phyloP scores from a whole-genome alignment of 2,888 invertebrate genomes.

The Drosophila stalkeri region DNA sequence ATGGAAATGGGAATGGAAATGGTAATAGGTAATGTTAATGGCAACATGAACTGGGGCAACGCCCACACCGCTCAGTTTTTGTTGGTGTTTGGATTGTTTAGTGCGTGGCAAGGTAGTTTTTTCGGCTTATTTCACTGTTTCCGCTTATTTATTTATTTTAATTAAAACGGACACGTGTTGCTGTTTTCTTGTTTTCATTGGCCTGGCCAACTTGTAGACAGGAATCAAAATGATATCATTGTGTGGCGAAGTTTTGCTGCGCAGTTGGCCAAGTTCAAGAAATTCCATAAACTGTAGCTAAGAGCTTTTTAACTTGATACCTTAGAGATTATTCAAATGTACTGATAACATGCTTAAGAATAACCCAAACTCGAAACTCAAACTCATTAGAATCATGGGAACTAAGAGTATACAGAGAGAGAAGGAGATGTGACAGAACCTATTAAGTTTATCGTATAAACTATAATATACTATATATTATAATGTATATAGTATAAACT shows the following conservation, averaged over 20 bases:
- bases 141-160: constrained; percentile 78
- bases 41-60: constrained; percentile 47
- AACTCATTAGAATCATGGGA: neutral
- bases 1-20: constrained; percentile 39
- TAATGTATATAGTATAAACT: no score
- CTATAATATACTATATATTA: no score
- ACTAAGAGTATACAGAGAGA: neutral
- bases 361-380: neutral
- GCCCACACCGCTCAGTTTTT: constrained; percentile 18
- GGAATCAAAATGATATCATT: constrained; percentile 22
- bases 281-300: constrained; percentile 36
- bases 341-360: neutral
- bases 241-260: neutral
- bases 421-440: neutral
- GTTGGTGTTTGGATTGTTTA: constrained; percentile 12
- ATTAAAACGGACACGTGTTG: constrained; percentile 78
- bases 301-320: constrained; percentile 19
- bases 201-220: constrained; percentile 49
- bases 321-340: constrained; percentile 1
- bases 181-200: constrained; percentile 75
- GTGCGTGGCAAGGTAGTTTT: constrained; percentile 31
- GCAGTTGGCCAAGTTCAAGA: neutral
- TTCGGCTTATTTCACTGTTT: constrained; percentile 57
- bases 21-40: constrained; percentile 23
- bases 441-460: neutral